Percentiles rank a stretch among this genome's conserved stretches.
phyloP scores from a whole-genome alignment of 2,797 vertebrate species.

The Sebastes glaucus region DNA sequence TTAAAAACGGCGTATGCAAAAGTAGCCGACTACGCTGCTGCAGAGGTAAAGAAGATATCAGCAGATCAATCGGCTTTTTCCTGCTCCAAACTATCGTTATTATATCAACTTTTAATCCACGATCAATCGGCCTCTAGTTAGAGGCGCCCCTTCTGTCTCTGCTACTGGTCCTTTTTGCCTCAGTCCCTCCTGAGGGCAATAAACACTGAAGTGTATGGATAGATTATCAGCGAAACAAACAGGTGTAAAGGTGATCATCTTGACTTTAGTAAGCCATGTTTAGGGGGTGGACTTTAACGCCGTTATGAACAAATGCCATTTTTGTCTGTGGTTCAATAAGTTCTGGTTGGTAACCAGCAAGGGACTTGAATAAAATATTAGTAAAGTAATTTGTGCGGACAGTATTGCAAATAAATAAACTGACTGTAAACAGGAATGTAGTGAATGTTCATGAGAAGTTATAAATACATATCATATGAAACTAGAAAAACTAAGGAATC shows the following conservation, averaged over 20 bases:
- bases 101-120: too few relatives aligned
- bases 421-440: neutral
- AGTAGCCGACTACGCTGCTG: too few relatives aligned
- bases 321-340: neutral
- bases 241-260: neutral
- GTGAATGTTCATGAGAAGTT: neutral
- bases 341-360: neutral
- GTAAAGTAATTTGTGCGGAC: neutral
- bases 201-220: neutral
- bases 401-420: neutral
- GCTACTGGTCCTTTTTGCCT: neutral
- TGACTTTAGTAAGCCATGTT: neutral
- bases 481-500: too few relatives aligned
- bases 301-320: neutral
- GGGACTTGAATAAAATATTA: neutral
- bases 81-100: too few relatives aligned
- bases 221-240: neutral
- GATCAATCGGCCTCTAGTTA: neutral
- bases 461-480: too few relatives aligned
- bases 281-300: neutral
- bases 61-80: rapidly evolving
- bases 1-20: too few relatives aligned
- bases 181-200: neutral
- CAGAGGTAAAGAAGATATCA: rapidly evolving
- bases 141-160: neutral